Percentiles rank a stretch among this genome's conserved stretches.
Evolutionary conservation across 2,113 vertebrate species (phyloP).

Genomic region (Corvus cornix): DNA sequence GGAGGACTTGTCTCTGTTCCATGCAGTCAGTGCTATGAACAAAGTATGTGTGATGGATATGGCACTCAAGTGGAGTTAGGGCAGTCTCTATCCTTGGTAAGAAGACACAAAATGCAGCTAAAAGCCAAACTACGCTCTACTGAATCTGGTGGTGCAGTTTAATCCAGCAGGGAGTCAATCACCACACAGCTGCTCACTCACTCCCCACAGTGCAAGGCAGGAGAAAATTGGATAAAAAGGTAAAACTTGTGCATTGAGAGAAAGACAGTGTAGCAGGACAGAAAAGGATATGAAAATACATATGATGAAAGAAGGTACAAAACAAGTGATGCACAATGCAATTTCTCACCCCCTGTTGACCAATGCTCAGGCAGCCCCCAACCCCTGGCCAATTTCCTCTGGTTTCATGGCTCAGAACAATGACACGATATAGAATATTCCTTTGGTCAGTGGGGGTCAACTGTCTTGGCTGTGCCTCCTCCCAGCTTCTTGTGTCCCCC

Average conservation of each 20-base stretch:
- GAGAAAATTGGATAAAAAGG: background rate
- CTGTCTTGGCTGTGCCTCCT: background rate
- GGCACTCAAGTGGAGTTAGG: too few relatives aligned
- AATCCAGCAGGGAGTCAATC: background rate
- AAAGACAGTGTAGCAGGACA: background rate
- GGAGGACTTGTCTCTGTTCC: background rate
- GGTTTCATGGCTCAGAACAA: background rate
- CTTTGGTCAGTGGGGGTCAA: background rate
- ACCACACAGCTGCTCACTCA: background rate
- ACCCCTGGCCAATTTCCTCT: background rate
- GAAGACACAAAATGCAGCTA: background rate
- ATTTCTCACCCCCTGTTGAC: background rate
- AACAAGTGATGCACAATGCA: background rate
- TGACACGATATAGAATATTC: background rate
- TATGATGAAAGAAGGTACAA: background rate
- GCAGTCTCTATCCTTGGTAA: background rate
- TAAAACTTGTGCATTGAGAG: background rate
- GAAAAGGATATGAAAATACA: background rate
- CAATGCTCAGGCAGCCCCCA: background rate
- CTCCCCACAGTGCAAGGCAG: background rate
- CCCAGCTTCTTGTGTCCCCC: background rate
- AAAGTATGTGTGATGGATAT: background rate
- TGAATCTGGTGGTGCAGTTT: background rate
- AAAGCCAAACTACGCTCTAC: background rate
- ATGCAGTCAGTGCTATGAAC: rapidly evolving